Base-by-base conservation (phyloP, 1,140 invertebrate species). In the Pogonognathellus flavescens region DNA sequence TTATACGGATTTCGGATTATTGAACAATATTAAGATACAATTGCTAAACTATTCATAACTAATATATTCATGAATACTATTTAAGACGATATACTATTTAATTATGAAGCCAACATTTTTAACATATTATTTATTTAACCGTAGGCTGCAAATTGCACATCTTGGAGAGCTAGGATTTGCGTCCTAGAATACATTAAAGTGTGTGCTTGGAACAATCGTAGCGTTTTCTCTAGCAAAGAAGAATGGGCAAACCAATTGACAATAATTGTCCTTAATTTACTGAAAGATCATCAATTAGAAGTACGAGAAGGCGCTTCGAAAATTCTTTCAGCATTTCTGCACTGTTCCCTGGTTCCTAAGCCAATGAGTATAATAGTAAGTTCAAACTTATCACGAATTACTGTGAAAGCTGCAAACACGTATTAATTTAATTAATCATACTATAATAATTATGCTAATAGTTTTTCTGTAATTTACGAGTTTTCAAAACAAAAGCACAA, bases 241-340 rank as follows among this genome's bases (percentile, higher is more conserved):
- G 88, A 91, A 0, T 93, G 93, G 90, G 91, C 93, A 16, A 91
- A 87, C 89, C 90, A 91, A 84, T 93, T 94, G 0, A 92, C 93
- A 85, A 89, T 90, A 16, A 92, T 95, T 59, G 93, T 95, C 1
- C 88, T 95, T n/a, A 90, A 90, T 76, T 90, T 95, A 7, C 90
- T 96, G 85, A 91, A 93, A 87, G 95, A 96, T 90, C 91, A 93
- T 18, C 91, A 94, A 85, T 90, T 95, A 4, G 95, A 96, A 92
- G 95, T 96, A 11, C 92, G 96, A 84, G 93, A 96, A 89, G 94
- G 93, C 87, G 96, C 97, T 22, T 93, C 95, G 3, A 93, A 95
- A 88, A 94, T 97, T 22, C 92, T 99, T 1, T 94, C 96, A 86
- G 97, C 96, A 49, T 91, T 98, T 50, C 92, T 98, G 87, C 97